Evolutionary conservation across 2,888 invertebrate genomes (phyloP).

Genomic region (Geophilus truncorum): DNA sequence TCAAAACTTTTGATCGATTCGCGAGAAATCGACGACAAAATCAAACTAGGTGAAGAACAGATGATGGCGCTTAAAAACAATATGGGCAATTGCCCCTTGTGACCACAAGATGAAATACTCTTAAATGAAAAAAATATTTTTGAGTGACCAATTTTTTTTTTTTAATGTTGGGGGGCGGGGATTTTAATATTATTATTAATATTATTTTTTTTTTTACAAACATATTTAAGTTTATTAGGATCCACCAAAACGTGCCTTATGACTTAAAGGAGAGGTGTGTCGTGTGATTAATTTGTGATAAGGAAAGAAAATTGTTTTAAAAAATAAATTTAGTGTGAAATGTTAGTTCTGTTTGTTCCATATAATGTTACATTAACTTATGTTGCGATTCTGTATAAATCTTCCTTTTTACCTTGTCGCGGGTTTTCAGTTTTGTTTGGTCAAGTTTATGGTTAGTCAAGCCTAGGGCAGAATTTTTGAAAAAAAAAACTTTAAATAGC

Average conservation of each 20-base stretch:
- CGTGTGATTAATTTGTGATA: not conserved
- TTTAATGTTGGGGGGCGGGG: not conserved
- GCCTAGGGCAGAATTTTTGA: not conserved
- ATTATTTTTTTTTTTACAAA: not conserved
- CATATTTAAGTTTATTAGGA: not conserved
- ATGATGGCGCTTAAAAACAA: slow-evolving; percentile 65
- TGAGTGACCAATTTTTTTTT: not conserved
- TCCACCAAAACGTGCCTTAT: not conserved
- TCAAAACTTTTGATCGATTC: slow-evolving; percentile 75
- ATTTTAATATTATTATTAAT: not conserved
- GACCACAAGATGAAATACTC: not conserved
- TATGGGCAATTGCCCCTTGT: slow-evolving; percentile 39
- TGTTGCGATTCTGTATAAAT: not conserved
- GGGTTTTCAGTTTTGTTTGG: not conserved
- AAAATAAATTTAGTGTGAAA: not conserved
- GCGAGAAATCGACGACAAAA: slow-evolving; percentile 75
- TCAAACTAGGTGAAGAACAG: slow-evolving; percentile 75
- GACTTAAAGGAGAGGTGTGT: not conserved
- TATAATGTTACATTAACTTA: not conserved
- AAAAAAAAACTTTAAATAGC: no score
- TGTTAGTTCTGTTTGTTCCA: not conserved
- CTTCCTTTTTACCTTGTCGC: not conserved
- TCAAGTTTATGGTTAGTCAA: not conserved
- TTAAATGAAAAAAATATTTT: not conserved
- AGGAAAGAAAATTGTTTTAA: not conserved